Conservation (phyloP, 2,888 invertebrate species). For the Tipula confusa region DNA sequence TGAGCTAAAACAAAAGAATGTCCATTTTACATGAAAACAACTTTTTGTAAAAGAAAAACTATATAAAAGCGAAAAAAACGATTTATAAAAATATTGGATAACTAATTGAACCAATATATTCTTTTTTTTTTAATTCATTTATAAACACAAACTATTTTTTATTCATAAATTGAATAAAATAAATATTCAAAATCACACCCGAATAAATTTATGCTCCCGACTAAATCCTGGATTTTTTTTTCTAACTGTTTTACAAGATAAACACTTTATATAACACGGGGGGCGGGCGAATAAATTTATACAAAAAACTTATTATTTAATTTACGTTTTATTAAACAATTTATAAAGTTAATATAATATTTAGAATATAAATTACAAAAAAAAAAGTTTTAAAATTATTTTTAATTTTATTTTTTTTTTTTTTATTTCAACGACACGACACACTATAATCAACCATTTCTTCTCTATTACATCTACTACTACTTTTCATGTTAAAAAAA, state of each 20-base stretch:
- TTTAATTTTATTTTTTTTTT: too few relatives aligned
- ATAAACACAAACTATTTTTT: neutral
- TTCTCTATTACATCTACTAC: conserved; percentile 25
- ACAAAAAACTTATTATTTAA: neutral
- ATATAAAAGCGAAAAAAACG: neutral
- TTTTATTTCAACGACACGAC: neutral
- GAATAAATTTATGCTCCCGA: neutral
- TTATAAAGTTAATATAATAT: neutral
- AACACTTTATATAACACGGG: neutral
- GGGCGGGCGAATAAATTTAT: neutral
- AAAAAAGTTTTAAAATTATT: neutral
- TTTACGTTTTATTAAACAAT: neutral
- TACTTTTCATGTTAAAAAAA: neutral
- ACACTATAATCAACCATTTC: neutral
- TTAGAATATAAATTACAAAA: neutral
- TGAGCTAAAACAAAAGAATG: conserved; percentile 12
- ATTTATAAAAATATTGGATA: neutral
- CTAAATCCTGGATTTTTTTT: neutral
- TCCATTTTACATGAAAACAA: neutral
- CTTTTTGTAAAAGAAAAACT: neutral
- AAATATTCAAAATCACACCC: neutral
- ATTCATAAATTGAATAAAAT: neutral
- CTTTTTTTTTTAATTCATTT: neutral
- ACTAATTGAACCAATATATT: neutral
- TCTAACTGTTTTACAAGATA: neutral